Percentiles rank a stretch among this genome's conserved stretches.
These are phyloP conservation scores for Chrysodeixis includens DNA, from an alignment of 2,888 invertebrate species.

Conservation along the genomic window DNA sequence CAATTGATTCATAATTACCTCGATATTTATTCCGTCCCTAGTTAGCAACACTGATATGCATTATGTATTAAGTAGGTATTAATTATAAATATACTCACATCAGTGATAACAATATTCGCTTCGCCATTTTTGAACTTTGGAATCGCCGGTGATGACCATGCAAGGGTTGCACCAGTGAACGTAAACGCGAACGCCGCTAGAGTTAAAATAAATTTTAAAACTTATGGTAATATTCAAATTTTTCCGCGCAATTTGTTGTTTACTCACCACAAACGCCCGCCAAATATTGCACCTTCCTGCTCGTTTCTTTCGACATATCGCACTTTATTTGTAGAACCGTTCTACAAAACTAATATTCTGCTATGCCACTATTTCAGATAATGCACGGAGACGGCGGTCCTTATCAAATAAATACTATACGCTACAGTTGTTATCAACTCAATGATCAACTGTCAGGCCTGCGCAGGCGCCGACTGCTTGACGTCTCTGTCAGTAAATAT, in stretches of 20 bases:
- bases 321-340: not conserved
- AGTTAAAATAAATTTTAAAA: conserved; percentile 23
- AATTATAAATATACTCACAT: conserved; percentile 71
- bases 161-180: conserved; percentile 83
- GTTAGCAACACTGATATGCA: conserved; percentile 13
- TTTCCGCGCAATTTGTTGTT: conserved; percentile 58
- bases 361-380: conserved; percentile 11
- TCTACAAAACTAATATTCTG: not conserved
- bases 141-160: conserved; percentile 89
- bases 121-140: conserved; percentile 85
- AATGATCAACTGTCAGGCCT: conserved; percentile 49
- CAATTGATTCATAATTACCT: too few relatives aligned
- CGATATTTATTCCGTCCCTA: not conserved
- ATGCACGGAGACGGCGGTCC: conserved; percentile 11
- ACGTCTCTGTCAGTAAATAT: not conserved
- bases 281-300: conserved; percentile 81
- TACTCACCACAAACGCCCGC: conserved; percentile 84
- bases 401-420: conserved; percentile 24
- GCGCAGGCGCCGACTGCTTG: conserved; percentile 36
- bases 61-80: not conserved
- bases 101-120: conserved; percentile 77
- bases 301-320: conserved; percentile 59
- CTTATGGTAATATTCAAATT: conserved; percentile 42
- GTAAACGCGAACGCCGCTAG: conserved; percentile 83
- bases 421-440: conserved; percentile 31